Evolutionary conservation across 2,888 invertebrate species (phyloP).

Genomic region (Ophion costatus): DNA sequence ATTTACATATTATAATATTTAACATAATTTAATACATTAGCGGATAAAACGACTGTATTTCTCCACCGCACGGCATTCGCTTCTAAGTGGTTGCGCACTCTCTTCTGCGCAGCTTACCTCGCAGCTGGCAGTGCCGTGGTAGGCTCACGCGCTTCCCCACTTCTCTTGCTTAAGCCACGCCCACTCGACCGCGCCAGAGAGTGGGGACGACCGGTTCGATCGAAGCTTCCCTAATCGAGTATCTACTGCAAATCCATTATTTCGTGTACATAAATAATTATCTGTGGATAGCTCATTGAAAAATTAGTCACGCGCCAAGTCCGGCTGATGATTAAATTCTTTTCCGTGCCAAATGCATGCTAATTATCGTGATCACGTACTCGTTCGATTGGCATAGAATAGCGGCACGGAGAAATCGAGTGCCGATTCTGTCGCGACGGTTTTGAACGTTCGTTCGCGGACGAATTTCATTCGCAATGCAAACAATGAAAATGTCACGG

Average conservation of each 20-base stretch:
- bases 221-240: not conserved
- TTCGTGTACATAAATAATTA: not conserved
- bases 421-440: not conserved
- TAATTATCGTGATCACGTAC: conserved; percentile 18
- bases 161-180: too few species aligned
- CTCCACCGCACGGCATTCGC: too few species aligned
- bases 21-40: too few species aligned
- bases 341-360: not conserved
- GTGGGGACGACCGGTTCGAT: too few species aligned
- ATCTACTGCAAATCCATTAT: too few species aligned
- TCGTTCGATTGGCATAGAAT: conserved; percentile 18
- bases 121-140: too few species aligned
- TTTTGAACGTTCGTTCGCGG: conserved; percentile 2
- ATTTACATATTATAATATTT: too few species aligned
- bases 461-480: conserved; percentile 18
- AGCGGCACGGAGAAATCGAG: conserved; percentile 2
- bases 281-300: not conserved
- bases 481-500: conserved; percentile 26
- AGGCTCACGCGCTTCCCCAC: too few species aligned
- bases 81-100: too few species aligned
- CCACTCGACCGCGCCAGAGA: too few species aligned
- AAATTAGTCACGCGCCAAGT: conserved; percentile 1
- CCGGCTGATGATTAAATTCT: conserved; percentile 12
- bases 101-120: too few species aligned
- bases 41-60: too few species aligned